Conservation (phyloP, 2,888 invertebrate genomes). For the Rhamphomyia laevipes region DNA sequence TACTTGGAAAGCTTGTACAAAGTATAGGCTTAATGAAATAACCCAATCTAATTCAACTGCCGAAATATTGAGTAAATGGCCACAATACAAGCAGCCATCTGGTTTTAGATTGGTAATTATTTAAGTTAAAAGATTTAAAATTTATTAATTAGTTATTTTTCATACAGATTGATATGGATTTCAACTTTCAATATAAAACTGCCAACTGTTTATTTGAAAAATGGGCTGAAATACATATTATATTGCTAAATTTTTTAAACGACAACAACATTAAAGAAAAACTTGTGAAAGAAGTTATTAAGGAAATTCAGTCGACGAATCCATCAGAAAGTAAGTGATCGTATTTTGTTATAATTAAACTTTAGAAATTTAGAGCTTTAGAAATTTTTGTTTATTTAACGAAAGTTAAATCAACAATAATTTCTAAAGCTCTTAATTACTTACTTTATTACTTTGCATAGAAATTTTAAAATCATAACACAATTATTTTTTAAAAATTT, state of each 20-base stretch:
- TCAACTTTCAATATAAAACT: not conserved
- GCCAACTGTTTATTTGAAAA: not conserved
- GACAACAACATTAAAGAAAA: not conserved
- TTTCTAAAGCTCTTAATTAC: too few relatives aligned
- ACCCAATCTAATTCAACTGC: not conserved
- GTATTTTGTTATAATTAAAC: too few relatives aligned
- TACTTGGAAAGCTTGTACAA: not conserved
- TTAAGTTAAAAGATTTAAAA: not conserved
- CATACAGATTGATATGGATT: slow-evolving; percentile 4
- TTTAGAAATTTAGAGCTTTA: too few relatives aligned
- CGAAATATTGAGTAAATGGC: slow-evolving; percentile 1
- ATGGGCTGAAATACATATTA: not conserved
- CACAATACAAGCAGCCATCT: not conserved
- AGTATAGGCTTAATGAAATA: not conserved
- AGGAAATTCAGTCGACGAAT: not conserved
- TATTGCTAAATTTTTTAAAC: not conserved
- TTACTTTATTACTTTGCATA: too few relatives aligned
- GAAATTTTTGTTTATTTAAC: too few relatives aligned
- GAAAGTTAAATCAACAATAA: too few relatives aligned
- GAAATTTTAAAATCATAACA: too few relatives aligned
- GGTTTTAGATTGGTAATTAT: slow-evolving; percentile 3
- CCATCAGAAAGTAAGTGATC: not conserved
- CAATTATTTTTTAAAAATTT: not conserved
- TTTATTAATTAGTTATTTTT: not conserved
- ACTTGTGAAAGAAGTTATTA: not conserved